Conservation (phyloP, 2,113 vertebrate species). For the Stictonetta naevosa region DNA sequence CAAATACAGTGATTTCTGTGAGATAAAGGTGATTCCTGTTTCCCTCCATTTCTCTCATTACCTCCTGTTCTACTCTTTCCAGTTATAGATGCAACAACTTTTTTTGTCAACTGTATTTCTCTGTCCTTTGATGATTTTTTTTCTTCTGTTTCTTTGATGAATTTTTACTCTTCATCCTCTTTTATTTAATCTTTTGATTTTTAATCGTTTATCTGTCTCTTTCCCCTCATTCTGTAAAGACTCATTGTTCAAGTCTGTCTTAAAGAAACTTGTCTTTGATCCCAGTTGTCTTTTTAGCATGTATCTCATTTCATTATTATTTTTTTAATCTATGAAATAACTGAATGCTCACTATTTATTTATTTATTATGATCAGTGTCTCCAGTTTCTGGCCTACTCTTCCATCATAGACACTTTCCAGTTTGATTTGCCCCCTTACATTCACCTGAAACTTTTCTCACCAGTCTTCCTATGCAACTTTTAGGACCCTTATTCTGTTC, state of each 20-base stretch:
- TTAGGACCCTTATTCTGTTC: background rate
- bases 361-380: background rate
- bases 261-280: background rate
- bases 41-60: background rate
- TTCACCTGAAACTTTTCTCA: background rate
- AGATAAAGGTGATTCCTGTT: background rate
- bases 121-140: background rate
- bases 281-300: background rate
- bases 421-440: background rate
- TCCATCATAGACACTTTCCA: background rate
- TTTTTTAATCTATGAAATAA: background rate
- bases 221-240: background rate
- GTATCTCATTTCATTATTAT: background rate
- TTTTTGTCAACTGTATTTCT: background rate
- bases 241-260: background rate
- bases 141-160: background rate
- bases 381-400: background rate
- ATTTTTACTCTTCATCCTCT: background rate
- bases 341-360: background rate
- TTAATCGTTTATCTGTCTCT: background rate
- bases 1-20: background rate
- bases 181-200: background rate
- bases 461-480: background rate
- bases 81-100: background rate
- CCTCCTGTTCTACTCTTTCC: background rate